Evolutionary conservation across 2,113 vertebrate genomes (phyloP).

Genomic region (Xiphophorus maculatus): DNA sequence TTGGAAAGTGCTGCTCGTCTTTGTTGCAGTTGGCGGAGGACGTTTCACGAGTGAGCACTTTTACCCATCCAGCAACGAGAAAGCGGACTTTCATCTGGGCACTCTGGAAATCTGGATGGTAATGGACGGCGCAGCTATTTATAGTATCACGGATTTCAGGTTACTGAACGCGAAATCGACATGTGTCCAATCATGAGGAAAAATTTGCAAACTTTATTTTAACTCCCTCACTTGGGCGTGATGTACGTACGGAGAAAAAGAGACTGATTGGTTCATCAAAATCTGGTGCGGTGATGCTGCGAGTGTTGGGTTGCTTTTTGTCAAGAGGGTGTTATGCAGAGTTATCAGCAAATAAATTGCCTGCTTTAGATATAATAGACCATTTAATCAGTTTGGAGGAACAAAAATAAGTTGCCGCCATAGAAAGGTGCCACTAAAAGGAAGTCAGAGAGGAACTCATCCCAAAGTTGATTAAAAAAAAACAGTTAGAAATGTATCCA

Average conservation of each 20-base stretch:
- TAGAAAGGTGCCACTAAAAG: too few species aligned
- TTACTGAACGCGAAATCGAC: constrained; percentile 30
- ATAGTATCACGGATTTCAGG: constrained; percentile 13
- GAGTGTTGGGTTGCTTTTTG: background rate
- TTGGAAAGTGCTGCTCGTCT: background rate
- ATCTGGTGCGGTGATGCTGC: background rate
- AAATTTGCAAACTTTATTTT: background rate
- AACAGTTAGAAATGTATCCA: too few species aligned
- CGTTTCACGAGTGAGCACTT: constrained; percentile 13
- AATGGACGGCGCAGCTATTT: constrained; percentile 4
- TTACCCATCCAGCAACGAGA: constrained; percentile 15
- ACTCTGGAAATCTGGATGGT: constrained; percentile 21
- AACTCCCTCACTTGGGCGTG: background rate
- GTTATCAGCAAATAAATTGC: background rate
- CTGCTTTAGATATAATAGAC: background rate
- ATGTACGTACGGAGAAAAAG: background rate
- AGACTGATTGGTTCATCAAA: background rate
- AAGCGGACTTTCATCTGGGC: constrained; percentile 15
- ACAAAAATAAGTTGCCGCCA: background rate
- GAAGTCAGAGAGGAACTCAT: too few species aligned
- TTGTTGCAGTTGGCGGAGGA: background rate
- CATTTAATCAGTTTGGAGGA: background rate
- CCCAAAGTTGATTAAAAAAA: too few species aligned
- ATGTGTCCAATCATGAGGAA: background rate
- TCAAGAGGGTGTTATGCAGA: background rate